These are phyloP conservation scores for Andrena bicolor DNA, from an alignment of 2,888 invertebrate species.

Conservation along the genomic window DNA sequence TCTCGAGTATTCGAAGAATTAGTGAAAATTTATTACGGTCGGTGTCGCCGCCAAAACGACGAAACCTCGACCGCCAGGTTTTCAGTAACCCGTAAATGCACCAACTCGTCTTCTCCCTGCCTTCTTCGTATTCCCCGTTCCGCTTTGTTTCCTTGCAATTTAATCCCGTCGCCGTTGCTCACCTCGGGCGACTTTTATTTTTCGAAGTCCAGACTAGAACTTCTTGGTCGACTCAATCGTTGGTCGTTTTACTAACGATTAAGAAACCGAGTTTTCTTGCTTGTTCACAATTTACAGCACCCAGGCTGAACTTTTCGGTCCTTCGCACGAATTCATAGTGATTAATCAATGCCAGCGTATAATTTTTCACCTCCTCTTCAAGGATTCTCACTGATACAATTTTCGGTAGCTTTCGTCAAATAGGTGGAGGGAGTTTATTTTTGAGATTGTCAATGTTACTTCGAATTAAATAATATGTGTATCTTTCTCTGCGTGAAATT, in stretches of 20 bases:
- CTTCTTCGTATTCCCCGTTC: constrained; percentile 7
- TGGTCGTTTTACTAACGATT: constrained; percentile 6
- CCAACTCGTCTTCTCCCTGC: constrained; percentile 23
- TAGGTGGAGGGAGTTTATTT: too few relatives aligned
- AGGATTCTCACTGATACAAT: too few relatives aligned
- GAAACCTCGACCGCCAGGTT: background rate
- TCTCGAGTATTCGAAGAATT: constrained; percentile 48
- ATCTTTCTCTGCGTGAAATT: too few relatives aligned
- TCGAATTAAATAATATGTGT: too few relatives aligned
- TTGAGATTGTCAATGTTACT: too few relatives aligned
- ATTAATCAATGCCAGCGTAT: background rate
- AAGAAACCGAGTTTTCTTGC: background rate
- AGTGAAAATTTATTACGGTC: constrained; percentile 51
- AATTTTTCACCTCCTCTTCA: too few relatives aligned
- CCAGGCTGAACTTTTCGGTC: background rate
- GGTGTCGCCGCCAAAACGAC: constrained; percentile 11
- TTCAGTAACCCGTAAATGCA: constrained; percentile 37
- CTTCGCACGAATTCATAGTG: background rate
- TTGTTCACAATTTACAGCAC: background rate
- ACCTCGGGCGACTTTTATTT: constrained; percentile 27
- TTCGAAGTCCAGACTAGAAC: background rate
- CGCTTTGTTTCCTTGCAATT: constrained; percentile 54
- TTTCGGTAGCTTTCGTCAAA: too few relatives aligned
- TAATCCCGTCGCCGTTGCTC: constrained; percentile 57
- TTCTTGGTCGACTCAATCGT: background rate